Base-by-base conservation (phyloP, 2,888 invertebrate species). In the Tethea ocularis region DNA sequence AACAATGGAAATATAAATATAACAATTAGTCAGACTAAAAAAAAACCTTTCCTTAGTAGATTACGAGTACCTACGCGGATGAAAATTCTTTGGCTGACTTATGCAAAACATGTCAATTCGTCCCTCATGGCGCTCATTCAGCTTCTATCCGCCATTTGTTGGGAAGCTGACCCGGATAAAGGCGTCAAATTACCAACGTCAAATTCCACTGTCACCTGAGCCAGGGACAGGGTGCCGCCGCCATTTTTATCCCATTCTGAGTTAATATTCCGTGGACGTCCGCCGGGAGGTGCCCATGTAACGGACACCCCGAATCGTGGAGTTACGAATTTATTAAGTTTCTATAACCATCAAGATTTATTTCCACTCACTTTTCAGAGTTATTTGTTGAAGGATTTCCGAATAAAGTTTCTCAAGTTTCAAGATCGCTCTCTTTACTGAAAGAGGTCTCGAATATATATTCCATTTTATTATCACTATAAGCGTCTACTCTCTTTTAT, bases 261-360 rank as follows among this genome's bases (percentile, higher is more conserved):
- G 87, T 89, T 89, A 88, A 89, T 89, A 89, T 89, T 89, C 89
- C 83, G 84, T 79, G 80, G 82, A 80, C 84, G 88, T 89, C 83
- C 85, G 76, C 71, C 63, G 85, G 85, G 86, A 84, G 78, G 79
- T 71, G 75, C 77, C 77, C 80, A 76, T 81, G 87, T 84, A 84
- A 85, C 85, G 83, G 84, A 87, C 84, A 86, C 85, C 80, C 80
- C 77, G 75, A 76, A 75, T 78, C 78, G 75, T 75, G 76, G 74
- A 83, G 80, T 80, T 80, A 83, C 83, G 82, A 85, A 84, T 80
- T n/a, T 78, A 80, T 82, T 78, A 75, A 82, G 74, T 73, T 75
- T 69, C 67, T 66, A 60, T 64, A 61, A 63, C 67, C 61, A 61
- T 61, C 67, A 68, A 68, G 67, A 69, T 73, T 72, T 73, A 74